These are phyloP conservation scores for Torymus tubicola DNA, from an alignment of 2,888 invertebrate genomes.

Conservation along the genomic window DNA sequence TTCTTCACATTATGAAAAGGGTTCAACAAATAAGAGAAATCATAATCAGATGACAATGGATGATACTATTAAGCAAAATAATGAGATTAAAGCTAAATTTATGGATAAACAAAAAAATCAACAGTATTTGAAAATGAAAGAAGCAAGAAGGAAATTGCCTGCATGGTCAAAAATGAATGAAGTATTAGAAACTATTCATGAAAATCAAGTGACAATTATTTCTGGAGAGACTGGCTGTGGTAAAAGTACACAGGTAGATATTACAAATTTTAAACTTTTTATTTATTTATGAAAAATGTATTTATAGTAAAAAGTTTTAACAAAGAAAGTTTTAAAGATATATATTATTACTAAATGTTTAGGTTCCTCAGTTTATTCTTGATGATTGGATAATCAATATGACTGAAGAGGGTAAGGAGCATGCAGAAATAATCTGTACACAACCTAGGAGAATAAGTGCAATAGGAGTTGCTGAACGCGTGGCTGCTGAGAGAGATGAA, in stretches of 20 bases:
- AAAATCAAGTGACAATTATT: constrained; percentile 84
- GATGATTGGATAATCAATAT: constrained; percentile 88
- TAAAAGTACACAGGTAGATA: constrained; percentile 84
- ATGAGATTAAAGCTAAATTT: constrained; percentile 81
- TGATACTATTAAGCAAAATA: constrained; percentile 81
- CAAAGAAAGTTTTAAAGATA: constrained; percentile 9
- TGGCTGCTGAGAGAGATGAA: constrained; percentile 91
- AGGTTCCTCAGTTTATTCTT: constrained; percentile 94
- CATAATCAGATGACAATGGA: constrained; percentile 73
- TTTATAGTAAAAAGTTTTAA: neutral
- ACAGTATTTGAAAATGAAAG: constrained; percentile 83
- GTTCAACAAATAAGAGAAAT: constrained; percentile 78
- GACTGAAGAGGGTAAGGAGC: constrained; percentile 78
- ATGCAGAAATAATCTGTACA: constrained; percentile 92
- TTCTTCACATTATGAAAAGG: constrained; percentile 84
- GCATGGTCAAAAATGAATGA: constrained; percentile 85
- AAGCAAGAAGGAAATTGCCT: constrained; percentile 82
- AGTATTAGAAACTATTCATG: constrained; percentile 82
- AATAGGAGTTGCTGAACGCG: constrained; percentile 93
- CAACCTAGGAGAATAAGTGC: constrained; percentile 95
- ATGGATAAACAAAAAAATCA: constrained; percentile 80
- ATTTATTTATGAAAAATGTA: constrained; percentile 14
- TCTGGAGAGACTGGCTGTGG: constrained; percentile 92
- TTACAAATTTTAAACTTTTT: neutral
- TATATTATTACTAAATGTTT: constrained; percentile 31